phyloP scores from a whole-genome alignment of 2,888 invertebrate genomes.

The Drepanosiphum platanoidis region DNA sequence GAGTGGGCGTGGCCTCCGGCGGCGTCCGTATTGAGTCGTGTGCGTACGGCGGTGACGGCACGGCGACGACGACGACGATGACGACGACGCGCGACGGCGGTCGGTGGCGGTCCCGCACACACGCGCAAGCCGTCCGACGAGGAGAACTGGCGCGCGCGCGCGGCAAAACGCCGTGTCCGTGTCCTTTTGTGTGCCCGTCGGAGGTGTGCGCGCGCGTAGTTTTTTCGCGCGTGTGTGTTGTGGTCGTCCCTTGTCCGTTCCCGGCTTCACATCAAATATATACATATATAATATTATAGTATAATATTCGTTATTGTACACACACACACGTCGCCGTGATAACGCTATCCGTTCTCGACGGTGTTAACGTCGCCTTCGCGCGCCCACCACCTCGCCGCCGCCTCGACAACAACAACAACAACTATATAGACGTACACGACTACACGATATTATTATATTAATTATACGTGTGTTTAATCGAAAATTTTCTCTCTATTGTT shows the following conservation, averaged over 20 bases:
- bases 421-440: too few relatives aligned
- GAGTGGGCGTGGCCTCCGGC: conserved; percentile 46
- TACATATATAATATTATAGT: neutral
- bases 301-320: neutral
- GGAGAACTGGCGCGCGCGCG: neutral
- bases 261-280: too few relatives aligned
- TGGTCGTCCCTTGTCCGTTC: conserved; percentile 21
- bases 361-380: conserved; percentile 38
- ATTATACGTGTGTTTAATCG: neutral
- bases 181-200: conserved; percentile 39
- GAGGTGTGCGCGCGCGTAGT: neutral
- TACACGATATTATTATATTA: too few relatives aligned
- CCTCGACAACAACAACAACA: neutral
- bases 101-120: neutral
- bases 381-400: too few relatives aligned
- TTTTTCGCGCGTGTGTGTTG: neutral
- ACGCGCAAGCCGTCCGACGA: neutral
- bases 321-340: neutral
- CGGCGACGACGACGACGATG: conserved; percentile 8
- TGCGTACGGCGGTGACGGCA: conserved; percentile 22
- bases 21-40: conserved; percentile 53
- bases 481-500: neutral
- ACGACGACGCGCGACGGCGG: conserved; percentile 1
- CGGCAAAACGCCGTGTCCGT: conserved; percentile 40
- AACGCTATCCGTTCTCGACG: too few relatives aligned